Evolutionary conservation across 2,113 vertebrate species (phyloP), one percentile per base, ranked within the genome.

Genomic region (Recurvirostra avosetta): DNA sequence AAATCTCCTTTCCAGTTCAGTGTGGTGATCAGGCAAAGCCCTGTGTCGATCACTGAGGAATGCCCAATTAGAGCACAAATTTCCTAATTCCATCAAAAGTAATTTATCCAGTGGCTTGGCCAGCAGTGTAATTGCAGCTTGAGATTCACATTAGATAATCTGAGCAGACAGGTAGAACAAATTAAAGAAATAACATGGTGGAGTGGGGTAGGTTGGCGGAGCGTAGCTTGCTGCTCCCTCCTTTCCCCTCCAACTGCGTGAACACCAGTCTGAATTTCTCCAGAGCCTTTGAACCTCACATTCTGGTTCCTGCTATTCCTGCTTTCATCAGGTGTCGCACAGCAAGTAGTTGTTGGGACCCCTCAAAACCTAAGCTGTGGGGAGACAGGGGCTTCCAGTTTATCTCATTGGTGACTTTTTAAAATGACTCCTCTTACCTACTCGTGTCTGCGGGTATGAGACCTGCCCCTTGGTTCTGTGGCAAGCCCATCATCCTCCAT

Each of bases 121-220:
- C 52, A 49, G 87, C 62, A 59, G 12, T 38, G 22, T 78, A 55
- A 72, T 45, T 91, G n/a, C 41, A 55, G 32, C 0, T 56, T 73
- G 84, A 92, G 74, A 20, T 26, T 92, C 62, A 36, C 40, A 36
- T 85, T 68, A 88, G 73, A 50, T 92, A 88, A 97, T 92, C 80
- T 47, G 77, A 92, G 84, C 86, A 95, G 94, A 92, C 94, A 95
- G 80, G 92, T 92, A 92, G 89, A 95, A 92, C 73, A 88, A 92
- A 92, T 96, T 65, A 82, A 87, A 92, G 89, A 29, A 73, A 26
- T 85, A 70, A 62, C 68, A 30, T 58, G 74, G 74, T 58, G 77
- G 49, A n/a, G 11, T 12, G 2, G 77, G 8, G 38, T 76, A 13
- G 80, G 77, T 40, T 87, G 56, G 47, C 0, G 0, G 65, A 61